Percentiles rank a stretch among this genome's conserved stretches.
These are phyloP conservation scores for Leuciscus idus DNA, from an alignment of 2,113 vertebrate genomes.

Conservation along the genomic window DNA sequence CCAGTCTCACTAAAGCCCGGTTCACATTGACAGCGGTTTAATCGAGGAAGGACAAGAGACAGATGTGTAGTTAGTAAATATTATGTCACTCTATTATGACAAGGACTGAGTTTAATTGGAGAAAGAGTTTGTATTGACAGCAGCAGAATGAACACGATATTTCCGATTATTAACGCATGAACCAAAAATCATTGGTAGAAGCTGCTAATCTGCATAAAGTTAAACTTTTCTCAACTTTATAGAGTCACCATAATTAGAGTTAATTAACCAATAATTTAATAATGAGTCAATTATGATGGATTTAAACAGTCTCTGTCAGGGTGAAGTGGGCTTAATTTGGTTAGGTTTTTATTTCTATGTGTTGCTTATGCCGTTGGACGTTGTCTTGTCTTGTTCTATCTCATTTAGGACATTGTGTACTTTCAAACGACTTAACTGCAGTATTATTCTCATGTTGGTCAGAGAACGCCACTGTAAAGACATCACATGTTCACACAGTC, in stretches of 20 bases:
- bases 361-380: neutral
- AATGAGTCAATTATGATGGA: neutral
- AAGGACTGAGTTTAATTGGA: neutral
- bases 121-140: neutral
- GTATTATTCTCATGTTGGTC: slow-evolving; percentile 14
- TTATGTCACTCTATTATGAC: neutral
- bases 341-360: neutral
- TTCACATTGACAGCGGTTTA: neutral
- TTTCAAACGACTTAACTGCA: slow-evolving; percentile 5
- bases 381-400: slow-evolving; percentile 39
- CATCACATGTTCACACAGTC: neutral
- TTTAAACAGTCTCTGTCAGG: neutral
- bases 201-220: neutral
- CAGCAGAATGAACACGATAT: neutral
- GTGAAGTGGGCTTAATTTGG: neutral
- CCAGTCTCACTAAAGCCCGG: neutral
- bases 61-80: neutral
- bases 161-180: neutral
- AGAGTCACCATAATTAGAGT: neutral
- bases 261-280: neutral
- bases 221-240: neutral
- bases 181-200: neutral
- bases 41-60: neutral
- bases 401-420: slow-evolving; percentile 12
- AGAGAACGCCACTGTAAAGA: neutral